Evolutionary conservation across 2,113 vertebrate genomes (phyloP).

Genomic region (Rynchops niger): DNA sequence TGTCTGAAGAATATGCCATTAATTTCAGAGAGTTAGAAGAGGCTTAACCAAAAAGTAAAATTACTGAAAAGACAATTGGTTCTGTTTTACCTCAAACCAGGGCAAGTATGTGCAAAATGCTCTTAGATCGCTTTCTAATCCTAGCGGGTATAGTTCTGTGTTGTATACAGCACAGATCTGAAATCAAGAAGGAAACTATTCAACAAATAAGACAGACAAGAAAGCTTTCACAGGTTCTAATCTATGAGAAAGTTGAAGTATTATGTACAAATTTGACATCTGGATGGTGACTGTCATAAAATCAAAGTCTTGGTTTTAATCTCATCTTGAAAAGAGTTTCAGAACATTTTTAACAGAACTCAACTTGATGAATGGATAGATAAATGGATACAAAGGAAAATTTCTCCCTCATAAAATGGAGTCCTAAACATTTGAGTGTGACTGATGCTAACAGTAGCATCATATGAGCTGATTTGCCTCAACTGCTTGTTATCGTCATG

Average conservation of each 20-base stretch:
- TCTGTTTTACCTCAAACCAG: neutral
- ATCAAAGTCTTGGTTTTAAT: neutral
- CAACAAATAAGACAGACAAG: neutral
- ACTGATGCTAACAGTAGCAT: neutral
- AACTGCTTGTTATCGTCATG: neutral
- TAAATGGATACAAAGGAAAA: neutral
- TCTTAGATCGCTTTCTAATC: neutral
- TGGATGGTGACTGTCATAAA: neutral
- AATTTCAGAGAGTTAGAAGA: neutral
- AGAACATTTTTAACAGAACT: neutral
- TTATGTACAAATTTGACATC: neutral
- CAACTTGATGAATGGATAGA: neutral
- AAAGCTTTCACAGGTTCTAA: neutral
- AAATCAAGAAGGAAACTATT: neutral
- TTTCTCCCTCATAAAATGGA: neutral
- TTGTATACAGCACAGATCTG: neutral
- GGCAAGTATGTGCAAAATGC: neutral
- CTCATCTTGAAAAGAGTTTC: neutral
- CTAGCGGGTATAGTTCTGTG: neutral
- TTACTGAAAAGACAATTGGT: neutral
- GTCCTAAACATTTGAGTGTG: neutral
- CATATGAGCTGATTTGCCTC: neutral
- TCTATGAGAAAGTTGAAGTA: neutral
- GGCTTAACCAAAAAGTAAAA: neutral
- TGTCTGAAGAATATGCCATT: neutral